These are phyloP conservation scores for Semicossyphus pulcher DNA, from an alignment of 2,113 vertebrate genomes.

Conservation along the genomic window DNA sequence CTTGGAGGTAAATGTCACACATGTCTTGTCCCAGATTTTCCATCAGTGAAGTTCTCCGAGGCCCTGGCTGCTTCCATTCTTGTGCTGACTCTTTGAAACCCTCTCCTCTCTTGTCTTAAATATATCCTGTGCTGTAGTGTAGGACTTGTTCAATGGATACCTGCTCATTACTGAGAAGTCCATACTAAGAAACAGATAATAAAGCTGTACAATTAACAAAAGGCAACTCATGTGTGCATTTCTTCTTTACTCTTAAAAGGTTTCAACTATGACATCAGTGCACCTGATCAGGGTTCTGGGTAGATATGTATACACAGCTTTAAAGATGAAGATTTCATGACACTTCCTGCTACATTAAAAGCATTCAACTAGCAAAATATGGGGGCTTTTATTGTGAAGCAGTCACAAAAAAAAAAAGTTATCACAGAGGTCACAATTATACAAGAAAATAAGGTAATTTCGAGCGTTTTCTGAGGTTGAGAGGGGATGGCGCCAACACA, in stretches of 20 bases:
- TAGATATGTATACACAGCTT: too few species aligned
- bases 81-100: conserved; percentile 51
- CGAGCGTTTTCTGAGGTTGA: too few species aligned
- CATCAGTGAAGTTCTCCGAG: conserved; percentile 43
- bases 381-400: too few species aligned
- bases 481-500: too few species aligned
- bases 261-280: neutral
- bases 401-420: too few species aligned
- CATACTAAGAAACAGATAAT: conserved; percentile 72
- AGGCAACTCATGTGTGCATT: conserved; percentile 19
- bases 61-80: conserved; percentile 55
- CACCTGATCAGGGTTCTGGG: too few species aligned
- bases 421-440: too few species aligned
- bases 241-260: neutral
- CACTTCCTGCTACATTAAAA: too few species aligned
- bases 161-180: conserved; percentile 61
- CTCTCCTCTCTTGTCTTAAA: conserved; percentile 48
- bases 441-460: too few species aligned
- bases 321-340: too few species aligned
- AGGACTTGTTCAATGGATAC: conserved; percentile 67
- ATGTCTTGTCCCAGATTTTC: conserved; percentile 37
- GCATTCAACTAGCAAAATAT: too few species aligned
- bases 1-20: conserved; percentile 32
- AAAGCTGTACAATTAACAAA: conserved; percentile 78
- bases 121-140: conserved; percentile 66